Percentiles rank a stretch among this genome's conserved stretches.
Conservation (phyloP, 2,888 invertebrate species). For the Philereme transversata region DNA sequence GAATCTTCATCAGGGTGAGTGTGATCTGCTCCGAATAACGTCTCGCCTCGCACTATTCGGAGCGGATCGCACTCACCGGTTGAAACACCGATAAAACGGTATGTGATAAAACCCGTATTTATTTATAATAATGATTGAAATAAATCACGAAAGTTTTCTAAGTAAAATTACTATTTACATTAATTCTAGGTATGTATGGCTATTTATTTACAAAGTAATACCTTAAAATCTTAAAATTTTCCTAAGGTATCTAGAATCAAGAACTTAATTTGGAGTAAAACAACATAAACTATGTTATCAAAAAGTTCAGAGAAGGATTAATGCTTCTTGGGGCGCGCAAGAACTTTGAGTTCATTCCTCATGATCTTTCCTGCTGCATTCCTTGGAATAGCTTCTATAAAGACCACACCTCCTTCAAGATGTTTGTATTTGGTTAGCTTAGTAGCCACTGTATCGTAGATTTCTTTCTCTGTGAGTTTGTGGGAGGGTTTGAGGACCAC, state of each 20-base stretch:
- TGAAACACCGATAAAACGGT: no score
- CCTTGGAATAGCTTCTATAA: constrained; percentile 88
- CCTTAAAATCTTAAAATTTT: neutral
- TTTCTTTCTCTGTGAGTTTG: constrained; percentile 81
- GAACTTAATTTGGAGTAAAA: no score
- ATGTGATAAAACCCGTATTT: no score
- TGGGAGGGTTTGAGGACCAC: constrained; percentile 85
- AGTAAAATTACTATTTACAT: constrained; percentile 40
- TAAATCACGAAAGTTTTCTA: no score
- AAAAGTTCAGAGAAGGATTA: constrained; percentile 10
- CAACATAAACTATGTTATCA: neutral
- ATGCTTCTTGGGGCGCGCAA: constrained; percentile 51
- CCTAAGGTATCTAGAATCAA: no score
- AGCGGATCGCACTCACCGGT: no score
- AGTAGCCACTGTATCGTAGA: constrained; percentile 83
- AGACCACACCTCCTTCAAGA: constrained; percentile 87
- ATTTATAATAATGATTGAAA: no score
- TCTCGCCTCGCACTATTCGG: no score
- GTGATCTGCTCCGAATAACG: no score
- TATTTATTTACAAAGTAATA: constrained; percentile 29
- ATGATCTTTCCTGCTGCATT: constrained; percentile 91
- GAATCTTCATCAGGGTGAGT: no score
- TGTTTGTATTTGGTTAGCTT: constrained; percentile 89
- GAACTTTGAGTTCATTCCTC: constrained; percentile 86
- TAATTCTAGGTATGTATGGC: constrained; percentile 22